Evolutionary conservation across 2,113 vertebrate genomes (phyloP).

Genomic region (Catharus minimus): DNA sequence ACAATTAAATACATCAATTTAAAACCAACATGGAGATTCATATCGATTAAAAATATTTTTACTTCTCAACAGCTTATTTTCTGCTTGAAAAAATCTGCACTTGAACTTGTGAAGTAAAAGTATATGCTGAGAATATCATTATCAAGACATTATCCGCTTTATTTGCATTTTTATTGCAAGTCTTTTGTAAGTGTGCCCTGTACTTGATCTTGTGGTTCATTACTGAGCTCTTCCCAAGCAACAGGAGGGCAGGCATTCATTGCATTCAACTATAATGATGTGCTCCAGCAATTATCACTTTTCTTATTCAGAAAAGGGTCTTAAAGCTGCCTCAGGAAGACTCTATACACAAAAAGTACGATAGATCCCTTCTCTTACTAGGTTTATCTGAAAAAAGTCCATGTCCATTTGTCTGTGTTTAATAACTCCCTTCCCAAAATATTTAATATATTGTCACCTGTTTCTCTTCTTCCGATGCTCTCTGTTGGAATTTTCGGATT

Average conservation of each 20-base stretch:
- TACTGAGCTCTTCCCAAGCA: not conserved
- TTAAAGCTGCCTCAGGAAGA: not conserved
- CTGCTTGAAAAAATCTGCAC: not conserved
- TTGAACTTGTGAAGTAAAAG: not conserved
- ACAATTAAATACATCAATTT: not conserved
- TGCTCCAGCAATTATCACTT: not conserved
- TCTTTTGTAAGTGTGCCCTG: not conserved
- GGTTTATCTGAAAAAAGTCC: not conserved
- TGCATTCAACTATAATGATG: not conserved
- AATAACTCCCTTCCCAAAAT: not conserved
- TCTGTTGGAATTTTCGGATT: constrained; percentile 86
- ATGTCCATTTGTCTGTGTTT: not conserved
- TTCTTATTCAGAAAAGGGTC: not conserved
- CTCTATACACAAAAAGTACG: not conserved
- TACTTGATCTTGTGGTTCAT: not conserved
- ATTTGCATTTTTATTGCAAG: not conserved
- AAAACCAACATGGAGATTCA: not conserved
- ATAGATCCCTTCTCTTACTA: not conserved
- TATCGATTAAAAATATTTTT: not conserved
- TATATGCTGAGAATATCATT: not conserved
- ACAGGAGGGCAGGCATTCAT: not conserved
- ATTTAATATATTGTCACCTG: constrained; percentile 65
- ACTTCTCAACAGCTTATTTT: not conserved
- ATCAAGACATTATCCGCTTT: not conserved
- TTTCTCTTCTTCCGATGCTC: constrained; percentile 88